phyloP scores from a whole-genome alignment of 2,113 vertebrate genomes.

The Rousettus leschenaultii region DNA sequence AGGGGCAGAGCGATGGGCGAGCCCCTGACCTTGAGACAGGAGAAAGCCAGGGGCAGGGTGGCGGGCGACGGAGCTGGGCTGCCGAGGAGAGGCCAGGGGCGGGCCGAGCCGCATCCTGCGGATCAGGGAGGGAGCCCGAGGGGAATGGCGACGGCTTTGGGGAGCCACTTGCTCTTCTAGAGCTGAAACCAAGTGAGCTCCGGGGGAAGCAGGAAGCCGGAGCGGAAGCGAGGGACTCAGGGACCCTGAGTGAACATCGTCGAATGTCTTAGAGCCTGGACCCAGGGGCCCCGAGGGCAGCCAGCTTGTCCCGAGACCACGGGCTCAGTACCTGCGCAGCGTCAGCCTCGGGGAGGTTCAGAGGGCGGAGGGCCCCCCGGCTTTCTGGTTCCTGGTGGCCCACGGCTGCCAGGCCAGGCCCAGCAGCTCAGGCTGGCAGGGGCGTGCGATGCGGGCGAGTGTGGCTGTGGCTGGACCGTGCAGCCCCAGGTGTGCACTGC shows the following conservation, averaged over 20 bases:
- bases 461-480: fast-evolving
- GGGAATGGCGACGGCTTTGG: fast-evolving
- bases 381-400: fast-evolving
- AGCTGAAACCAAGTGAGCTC: fast-evolving
- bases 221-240: not conserved
- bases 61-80: fast-evolving
- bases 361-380: not conserved
- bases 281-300: fast-evolving
- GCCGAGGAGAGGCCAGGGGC: fast-evolving
- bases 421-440: fast-evolving
- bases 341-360: not conserved
- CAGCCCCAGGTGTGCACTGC: fast-evolving
- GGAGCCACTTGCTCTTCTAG: too few species aligned
- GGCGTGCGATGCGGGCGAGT: fast-evolving
- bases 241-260: not conserved
- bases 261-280: not conserved
- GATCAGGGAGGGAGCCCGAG: not conserved
- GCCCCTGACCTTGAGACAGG: fast-evolving
- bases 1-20: not conserved
- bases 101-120: fast-evolving
- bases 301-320: fast-evolving
- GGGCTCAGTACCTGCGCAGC: fast-evolving
- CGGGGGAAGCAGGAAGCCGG: not conserved
- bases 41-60: fast-evolving
- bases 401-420: fast-evolving